phyloP scores from a whole-genome alignment of 1,140 invertebrate genomes.

The Camponotus floridanus region DNA sequence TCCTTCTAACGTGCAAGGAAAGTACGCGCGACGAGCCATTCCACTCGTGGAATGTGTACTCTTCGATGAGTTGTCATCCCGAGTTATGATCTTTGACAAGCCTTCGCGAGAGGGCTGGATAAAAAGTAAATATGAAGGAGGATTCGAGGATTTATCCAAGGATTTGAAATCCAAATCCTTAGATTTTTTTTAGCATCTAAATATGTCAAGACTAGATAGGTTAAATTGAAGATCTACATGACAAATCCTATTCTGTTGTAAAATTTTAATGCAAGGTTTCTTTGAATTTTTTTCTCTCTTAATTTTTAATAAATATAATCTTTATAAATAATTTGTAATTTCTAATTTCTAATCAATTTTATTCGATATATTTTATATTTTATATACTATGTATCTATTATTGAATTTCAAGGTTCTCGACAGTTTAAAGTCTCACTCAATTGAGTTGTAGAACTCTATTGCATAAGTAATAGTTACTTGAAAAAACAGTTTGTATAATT shows the following conservation, averaged over 20 bases:
- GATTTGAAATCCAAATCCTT: not conserved
- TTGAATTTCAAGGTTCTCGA: not conserved
- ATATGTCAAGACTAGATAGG: not conserved
- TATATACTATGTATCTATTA: not conserved
- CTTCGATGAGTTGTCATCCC: slow-evolving; percentile 17
- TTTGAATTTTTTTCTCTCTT: not conserved
- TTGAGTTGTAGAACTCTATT: not conserved
- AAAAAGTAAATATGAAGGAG: slow-evolving; percentile 9
- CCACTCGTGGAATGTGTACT: slow-evolving; percentile 16
- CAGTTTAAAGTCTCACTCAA: not conserved
- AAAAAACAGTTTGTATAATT: slow-evolving; percentile 27
- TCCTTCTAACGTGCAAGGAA: slow-evolving; percentile 25
- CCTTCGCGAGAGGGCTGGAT: not conserved
- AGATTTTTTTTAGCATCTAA: not conserved
- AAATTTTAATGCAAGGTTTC: no score
- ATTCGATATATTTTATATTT: not conserved
- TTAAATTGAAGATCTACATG: not conserved
- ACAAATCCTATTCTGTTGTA: not conserved
- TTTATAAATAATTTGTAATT: no score
- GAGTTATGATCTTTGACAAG: slow-evolving; percentile 2
- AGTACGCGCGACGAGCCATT: not conserved
- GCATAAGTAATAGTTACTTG: slow-evolving; percentile 29
- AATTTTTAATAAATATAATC: not conserved
- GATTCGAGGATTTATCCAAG: not conserved
- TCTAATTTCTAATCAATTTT: not conserved